These are phyloP conservation scores for Ephialtes manifestator DNA, from an alignment of 2,888 invertebrate genomes.

Conservation along the genomic window DNA sequence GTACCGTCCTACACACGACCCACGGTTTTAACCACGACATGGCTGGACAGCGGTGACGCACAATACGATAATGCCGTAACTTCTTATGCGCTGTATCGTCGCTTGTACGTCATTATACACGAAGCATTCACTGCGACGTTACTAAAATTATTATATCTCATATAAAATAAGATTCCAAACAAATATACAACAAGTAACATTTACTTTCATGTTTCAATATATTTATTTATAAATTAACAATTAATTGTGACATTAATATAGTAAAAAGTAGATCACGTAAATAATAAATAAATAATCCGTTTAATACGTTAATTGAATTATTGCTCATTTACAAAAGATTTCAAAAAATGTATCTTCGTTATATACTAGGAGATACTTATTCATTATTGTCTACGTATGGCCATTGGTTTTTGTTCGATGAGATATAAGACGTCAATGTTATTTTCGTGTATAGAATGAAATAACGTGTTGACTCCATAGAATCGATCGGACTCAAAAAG, in stretches of 20 bases:
- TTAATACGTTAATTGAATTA: too few species aligned
- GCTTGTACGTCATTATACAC: neutral
- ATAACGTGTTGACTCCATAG: neutral
- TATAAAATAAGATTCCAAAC: neutral
- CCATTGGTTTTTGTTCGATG: neutral
- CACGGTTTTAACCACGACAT: neutral
- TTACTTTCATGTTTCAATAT: too few species aligned
- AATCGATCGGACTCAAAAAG: neutral
- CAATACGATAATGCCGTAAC: neutral
- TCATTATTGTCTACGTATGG: too few species aligned
- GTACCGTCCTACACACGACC: neutral
- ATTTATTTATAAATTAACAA: too few species aligned
- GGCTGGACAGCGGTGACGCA: slow-evolving; percentile 8
- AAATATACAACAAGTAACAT: neutral
- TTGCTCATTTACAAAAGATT: too few species aligned
- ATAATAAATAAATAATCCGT: too few species aligned
- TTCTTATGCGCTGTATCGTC: neutral
- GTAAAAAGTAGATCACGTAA: too few species aligned
- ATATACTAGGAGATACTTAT: too few species aligned
- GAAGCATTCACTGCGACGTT: neutral
- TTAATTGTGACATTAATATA: too few species aligned
- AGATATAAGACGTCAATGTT: neutral
- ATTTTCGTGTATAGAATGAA: neutral
- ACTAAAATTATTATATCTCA: neutral
- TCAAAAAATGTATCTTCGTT: too few species aligned